These are phyloP conservation scores for Muntiacus reevesi DNA, from an alignment of 2,113 vertebrate genomes.

Conservation along the genomic window DNA sequence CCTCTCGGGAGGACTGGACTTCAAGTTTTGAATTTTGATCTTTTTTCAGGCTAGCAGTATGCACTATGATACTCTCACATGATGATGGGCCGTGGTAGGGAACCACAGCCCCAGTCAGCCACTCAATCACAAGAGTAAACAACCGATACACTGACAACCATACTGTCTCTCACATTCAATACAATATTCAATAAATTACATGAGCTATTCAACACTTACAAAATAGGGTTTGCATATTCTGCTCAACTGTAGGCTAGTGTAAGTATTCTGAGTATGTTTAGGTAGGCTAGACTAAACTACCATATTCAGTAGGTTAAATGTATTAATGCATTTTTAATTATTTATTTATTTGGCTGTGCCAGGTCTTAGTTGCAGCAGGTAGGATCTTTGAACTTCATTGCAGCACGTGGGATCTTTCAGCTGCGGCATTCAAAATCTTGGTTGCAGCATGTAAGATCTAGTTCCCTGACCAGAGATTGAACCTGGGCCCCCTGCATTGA, in stretches of 20 bases:
- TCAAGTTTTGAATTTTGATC: not conserved
- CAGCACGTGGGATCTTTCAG: not conserved
- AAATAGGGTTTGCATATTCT: not conserved
- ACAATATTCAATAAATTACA: not conserved
- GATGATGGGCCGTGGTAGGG: not conserved
- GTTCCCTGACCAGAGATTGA: not conserved
- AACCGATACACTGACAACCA: not conserved
- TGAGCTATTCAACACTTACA: not conserved
- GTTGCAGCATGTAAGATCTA: not conserved
- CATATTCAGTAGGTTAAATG: not conserved
- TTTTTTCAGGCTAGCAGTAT: not conserved
- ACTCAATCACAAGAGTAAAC: not conserved
- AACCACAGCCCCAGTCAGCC: not conserved
- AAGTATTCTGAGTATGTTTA: not conserved
- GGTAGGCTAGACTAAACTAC: not conserved
- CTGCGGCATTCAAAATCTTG: not conserved
- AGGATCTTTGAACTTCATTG: not conserved
- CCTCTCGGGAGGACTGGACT: no score
- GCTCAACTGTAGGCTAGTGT: not conserved
- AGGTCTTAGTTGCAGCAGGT: not conserved
- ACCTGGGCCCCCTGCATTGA: not conserved
- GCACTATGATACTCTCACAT: not conserved
- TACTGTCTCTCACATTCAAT: not conserved
- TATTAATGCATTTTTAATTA: not conserved
- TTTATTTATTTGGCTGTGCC: not conserved